These are phyloP conservation scores for Hormaphis cornu DNA, from an alignment of 1,140 invertebrate species.

Conservation along the genomic window DNA sequence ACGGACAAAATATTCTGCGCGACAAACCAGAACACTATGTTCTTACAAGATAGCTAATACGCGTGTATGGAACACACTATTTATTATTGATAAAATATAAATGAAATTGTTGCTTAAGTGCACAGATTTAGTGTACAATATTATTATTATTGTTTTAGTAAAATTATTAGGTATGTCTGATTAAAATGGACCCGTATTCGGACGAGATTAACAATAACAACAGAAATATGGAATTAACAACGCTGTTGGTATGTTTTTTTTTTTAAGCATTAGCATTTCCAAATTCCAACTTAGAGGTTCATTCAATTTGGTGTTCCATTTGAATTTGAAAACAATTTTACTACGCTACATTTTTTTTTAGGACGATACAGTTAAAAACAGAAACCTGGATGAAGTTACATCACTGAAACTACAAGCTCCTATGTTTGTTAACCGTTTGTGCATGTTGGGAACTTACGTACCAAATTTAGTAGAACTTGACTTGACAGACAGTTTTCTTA, in stretches of 20 bases:
- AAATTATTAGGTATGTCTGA: no score
- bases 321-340: no score
- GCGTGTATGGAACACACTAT: no score
- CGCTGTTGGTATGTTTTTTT: slow-evolving; percentile 1
- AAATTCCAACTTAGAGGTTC: no score
- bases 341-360: no score
- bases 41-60: no score
- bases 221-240: slow-evolving; percentile 11
- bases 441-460: slow-evolving; percentile 50
- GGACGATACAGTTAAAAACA: slow-evolving; percentile 29
- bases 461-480: slow-evolving; percentile 50
- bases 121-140: neutral
- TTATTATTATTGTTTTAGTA: no score
- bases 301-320: no score
- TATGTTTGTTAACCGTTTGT: slow-evolving; percentile 50
- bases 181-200: slow-evolving; percentile 4
- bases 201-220: slow-evolving; percentile 18
- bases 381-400: slow-evolving; percentile 32
- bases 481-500: slow-evolving; percentile 54
- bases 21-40: no score
- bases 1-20: neutral
- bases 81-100: no score
- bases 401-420: slow-evolving; percentile 51
- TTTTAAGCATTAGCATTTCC: no score
- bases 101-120: no score